These are phyloP conservation scores for Phalloptychus januarius DNA, from an alignment of 2,797 vertebrate genomes.

Conservation along the genomic window DNA sequence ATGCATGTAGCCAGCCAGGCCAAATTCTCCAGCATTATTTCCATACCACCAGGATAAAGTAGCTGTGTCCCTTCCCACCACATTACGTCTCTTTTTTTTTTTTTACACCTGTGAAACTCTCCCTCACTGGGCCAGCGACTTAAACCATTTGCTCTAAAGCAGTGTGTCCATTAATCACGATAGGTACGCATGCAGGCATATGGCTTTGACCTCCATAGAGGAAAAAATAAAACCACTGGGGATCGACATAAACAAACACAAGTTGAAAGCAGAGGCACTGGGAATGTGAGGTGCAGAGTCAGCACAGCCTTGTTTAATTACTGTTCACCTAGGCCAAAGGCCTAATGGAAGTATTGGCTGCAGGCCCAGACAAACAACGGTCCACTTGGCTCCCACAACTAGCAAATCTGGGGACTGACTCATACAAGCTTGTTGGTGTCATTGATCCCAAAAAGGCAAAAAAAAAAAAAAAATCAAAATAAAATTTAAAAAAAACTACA, in stretches of 20 bases:
- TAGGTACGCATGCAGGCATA: constrained; percentile 38
- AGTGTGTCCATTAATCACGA: constrained; percentile 20
- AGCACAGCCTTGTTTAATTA: constrained; percentile 77
- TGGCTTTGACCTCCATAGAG: constrained; percentile 37
- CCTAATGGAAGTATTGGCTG: constrained; percentile 83
- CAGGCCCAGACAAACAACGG: constrained; percentile 78
- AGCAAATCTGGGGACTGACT: constrained; percentile 65
- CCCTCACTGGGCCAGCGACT: not conserved
- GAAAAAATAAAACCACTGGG: constrained; percentile 12
- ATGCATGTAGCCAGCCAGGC: not conserved
- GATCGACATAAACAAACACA: constrained; percentile 69
- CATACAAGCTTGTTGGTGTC: constrained; percentile 47
- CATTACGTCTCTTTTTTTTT: not conserved
- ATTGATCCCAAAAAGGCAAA: constrained; percentile 39
- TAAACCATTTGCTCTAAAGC: constrained; percentile 28
- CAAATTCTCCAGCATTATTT: not conserved
- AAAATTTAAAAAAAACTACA: constrained; percentile 34
- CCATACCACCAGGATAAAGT: not conserved
- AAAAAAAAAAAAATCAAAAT: not conserved
- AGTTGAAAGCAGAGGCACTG: constrained; percentile 58
- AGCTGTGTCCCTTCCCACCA: constrained; percentile 5
- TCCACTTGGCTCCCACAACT: constrained; percentile 62
- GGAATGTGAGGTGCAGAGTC: constrained; percentile 66
- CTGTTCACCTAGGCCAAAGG: constrained; percentile 79
- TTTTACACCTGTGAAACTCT: not conserved